A percentile compares a stretch with the other conserved stretches of the same genome.
These are phyloP conservation scores for Montipora efflorescens DNA, from an alignment of 64 coral and sea anemone genomes.

Conservation along the genomic window DNA sequence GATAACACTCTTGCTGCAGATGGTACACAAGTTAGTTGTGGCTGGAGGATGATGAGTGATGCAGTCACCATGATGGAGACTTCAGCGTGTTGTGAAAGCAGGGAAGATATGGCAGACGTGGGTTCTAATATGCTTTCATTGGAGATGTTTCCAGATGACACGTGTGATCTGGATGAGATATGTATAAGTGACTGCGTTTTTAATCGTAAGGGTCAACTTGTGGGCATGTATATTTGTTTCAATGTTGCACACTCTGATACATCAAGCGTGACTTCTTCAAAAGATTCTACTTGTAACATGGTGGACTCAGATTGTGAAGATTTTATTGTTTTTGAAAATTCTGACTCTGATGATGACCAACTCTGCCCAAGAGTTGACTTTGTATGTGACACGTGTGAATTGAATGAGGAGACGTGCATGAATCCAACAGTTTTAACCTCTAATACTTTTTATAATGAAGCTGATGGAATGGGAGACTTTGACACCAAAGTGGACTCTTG, in stretches of 20 bases:
- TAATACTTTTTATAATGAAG: background rate
- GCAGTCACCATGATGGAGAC: background rate
- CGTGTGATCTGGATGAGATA: background rate
- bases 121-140: background rate
- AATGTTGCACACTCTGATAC: constrained; percentile 12
- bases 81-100: background rate
- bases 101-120: background rate
- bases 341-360: background rate
- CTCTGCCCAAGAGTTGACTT: background rate
- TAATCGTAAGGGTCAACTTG: constrained; percentile 41
- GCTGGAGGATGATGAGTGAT: background rate
- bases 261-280: constrained; percentile 18
- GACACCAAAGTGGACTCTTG: background rate
- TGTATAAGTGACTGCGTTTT: constrained; percentile 22
- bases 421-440: background rate
- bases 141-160: background rate
- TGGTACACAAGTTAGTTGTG: too few relatives aligned
- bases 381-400: background rate
- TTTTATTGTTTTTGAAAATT: constrained; percentile 28
- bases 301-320: constrained; percentile 19
- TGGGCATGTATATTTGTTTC: constrained; percentile 38
- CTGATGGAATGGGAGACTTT: background rate
- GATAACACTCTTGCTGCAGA: background rate
- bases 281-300: background rate
- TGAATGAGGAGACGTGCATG: background rate